Conservation (phyloP, 1,140 invertebrate genomes). For the Drosophila obscura region DNA sequence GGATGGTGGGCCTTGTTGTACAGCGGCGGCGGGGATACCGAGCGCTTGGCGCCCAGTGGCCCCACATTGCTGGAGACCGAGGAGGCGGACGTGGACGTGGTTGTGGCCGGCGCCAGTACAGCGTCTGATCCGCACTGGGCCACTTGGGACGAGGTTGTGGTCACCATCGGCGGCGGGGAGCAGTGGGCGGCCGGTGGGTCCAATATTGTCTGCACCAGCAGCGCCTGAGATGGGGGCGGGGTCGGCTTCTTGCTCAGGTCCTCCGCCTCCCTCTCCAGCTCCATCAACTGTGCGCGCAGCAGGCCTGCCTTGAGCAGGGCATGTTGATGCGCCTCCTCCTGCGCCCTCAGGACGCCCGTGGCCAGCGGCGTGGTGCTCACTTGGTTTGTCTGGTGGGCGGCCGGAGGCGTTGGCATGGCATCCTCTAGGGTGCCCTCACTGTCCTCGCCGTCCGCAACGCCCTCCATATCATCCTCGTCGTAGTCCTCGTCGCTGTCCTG, state of each 20-base stretch:
- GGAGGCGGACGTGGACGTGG: slow-evolving; percentile 61
- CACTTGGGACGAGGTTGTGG: slow-evolving; percentile 54
- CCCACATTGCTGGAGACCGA: slow-evolving; percentile 46
- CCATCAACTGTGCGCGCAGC: slow-evolving; percentile 60
- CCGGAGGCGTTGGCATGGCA: slow-evolving; percentile 67
- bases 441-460: slow-evolving; percentile 59
- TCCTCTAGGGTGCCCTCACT: slow-evolving; percentile 61
- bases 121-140: slow-evolving; percentile 38
- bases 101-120: slow-evolving; percentile 64
- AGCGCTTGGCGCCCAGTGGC: slow-evolving; percentile 58
- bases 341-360: slow-evolving; percentile 59
- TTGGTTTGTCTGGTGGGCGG: slow-evolving; percentile 73
- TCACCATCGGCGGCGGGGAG: slow-evolving; percentile 62
- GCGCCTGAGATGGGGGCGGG: slow-evolving; percentile 9
- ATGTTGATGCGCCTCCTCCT: slow-evolving; percentile 69
- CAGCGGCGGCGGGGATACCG: slow-evolving; percentile 74
- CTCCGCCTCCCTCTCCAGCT: slow-evolving; percentile 73
- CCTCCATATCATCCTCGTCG: slow-evolving; percentile 75
- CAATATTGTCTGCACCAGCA: slow-evolving; percentile 26
- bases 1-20: slow-evolving; percentile 82
- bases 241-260: slow-evolving; percentile 74
- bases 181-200: slow-evolving; percentile 53
- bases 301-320: slow-evolving; percentile 64
- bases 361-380: slow-evolving; percentile 66
- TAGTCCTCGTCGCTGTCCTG: slow-evolving; percentile 81